Conservation (phyloP, 2,888 invertebrate genomes). For the Agrochola lota region DNA sequence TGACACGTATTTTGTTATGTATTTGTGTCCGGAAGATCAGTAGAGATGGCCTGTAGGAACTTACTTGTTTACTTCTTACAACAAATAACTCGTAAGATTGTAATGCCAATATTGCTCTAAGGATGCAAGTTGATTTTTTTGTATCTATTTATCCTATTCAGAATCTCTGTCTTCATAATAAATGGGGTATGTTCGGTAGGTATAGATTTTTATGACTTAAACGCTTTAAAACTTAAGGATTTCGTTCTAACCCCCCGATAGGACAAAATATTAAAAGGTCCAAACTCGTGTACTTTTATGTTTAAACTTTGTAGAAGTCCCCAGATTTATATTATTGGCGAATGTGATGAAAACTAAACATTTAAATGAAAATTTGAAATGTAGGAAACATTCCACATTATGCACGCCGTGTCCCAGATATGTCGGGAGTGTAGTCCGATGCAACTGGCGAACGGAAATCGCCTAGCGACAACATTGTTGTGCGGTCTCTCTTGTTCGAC, state of each 20-base stretch:
- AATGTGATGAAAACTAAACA: conserved; percentile 26
- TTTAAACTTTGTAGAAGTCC: conserved; percentile 19
- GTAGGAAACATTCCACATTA: conserved; percentile 71
- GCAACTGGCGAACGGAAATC: conserved; percentile 87
- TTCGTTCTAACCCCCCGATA: neutral
- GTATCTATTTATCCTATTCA: neutral
- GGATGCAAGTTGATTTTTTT: neutral
- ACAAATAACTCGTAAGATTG: neutral
- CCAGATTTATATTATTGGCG: neutral
- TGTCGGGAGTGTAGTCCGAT: conserved; percentile 79
- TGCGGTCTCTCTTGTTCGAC: conserved; percentile 77
- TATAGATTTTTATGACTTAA: neutral
- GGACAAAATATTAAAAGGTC: neutral
- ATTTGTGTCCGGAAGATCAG: conserved; percentile 12
- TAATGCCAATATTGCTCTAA: neutral
- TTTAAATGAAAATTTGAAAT: conserved; percentile 53
- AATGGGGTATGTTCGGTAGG: neutral
- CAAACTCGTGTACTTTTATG: neutral
- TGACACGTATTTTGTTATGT: conserved; percentile 13
- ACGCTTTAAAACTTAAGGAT: neutral
- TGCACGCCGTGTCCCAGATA: conserved; percentile 84
- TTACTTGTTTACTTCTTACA: conserved; percentile 4
- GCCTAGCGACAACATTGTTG: conserved; percentile 88
- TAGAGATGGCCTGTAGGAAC: conserved; percentile 6
- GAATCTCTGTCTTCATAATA: neutral